Percentiles rank a stretch among this genome's conserved stretches.
Evolutionary conservation across 2,797 vertebrate genomes (phyloP).

Genomic region (Yasuhikotakia modesta): DNA sequence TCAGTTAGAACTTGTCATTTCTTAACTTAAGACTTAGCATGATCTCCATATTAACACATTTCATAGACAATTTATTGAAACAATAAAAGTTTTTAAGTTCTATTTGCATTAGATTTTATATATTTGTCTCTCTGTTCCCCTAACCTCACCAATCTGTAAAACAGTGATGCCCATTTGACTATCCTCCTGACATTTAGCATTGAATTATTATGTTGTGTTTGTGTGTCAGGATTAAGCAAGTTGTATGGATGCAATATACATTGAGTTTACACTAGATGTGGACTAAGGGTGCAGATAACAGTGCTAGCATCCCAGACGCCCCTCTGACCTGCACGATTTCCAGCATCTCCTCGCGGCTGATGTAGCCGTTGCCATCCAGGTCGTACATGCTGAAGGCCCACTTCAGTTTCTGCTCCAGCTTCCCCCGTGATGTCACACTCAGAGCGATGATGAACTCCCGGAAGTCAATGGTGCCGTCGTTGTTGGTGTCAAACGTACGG

Average conservation of each 20-base stretch:
- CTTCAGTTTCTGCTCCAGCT: constrained; percentile 84
- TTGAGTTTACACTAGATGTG: neutral
- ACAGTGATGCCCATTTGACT: neutral
- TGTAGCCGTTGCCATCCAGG: constrained; percentile 84
- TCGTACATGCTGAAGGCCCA: constrained; percentile 88
- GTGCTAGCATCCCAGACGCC: neutral
- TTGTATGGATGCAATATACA: neutral
- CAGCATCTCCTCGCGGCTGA: constrained; percentile 84
- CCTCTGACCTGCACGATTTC: constrained; percentile 83
- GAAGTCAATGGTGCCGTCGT: constrained; percentile 84
- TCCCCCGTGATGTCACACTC: constrained; percentile 82
- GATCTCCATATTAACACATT: too few relatives aligned
- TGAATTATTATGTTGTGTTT: neutral
- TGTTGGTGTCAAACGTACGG: constrained; percentile 83
- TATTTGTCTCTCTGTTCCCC: too few relatives aligned
- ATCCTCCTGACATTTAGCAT: neutral
- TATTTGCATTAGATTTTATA: too few relatives aligned
- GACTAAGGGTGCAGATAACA: neutral
- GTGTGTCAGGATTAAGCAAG: neutral
- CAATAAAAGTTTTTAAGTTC: too few relatives aligned
- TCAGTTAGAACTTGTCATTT: too few relatives aligned
- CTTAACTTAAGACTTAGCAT: too few relatives aligned
- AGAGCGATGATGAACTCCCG: constrained; percentile 86
- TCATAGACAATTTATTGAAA: too few relatives aligned
- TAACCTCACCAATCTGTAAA: neutral